These are phyloP conservation scores for Cephus pygmeus DNA, from an alignment of 2,888 invertebrate species.

Conservation along the genomic window DNA sequence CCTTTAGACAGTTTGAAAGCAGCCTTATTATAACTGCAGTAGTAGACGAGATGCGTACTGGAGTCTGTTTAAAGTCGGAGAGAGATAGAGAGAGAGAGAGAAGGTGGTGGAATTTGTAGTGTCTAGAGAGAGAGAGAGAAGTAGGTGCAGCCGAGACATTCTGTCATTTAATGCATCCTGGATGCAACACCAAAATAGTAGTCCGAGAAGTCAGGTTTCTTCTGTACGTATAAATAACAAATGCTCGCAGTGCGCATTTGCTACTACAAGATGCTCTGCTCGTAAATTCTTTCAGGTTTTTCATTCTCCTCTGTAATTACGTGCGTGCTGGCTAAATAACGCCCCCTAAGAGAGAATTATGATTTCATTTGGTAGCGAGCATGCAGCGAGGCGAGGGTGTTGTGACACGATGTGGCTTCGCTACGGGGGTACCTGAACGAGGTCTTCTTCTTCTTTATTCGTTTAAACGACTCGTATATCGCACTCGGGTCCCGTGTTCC, in stretches of 20 bases:
- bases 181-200: background rate
- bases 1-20: background rate
- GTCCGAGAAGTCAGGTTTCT: background rate
- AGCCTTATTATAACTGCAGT: background rate
- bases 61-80: background rate
- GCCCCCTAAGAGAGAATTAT: conserved; percentile 40
- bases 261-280: conserved; percentile 22
- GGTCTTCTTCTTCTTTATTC: conserved; percentile 7
- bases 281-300: conserved; percentile 36
- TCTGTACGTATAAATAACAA: conserved; percentile 18
- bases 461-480: conserved; percentile 16
- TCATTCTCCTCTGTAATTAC: conserved; percentile 36
- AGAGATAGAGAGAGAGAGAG: background rate
- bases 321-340: conserved; percentile 38
- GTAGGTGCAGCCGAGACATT: conserved; percentile 6
- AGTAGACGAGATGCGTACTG: background rate
- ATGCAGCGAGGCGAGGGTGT: conserved; percentile 21
- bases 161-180: background rate
- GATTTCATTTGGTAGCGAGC: conserved; percentile 34
- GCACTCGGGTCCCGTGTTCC: background rate
- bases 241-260: conserved; percentile 14
- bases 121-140: background rate
- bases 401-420: conserved; percentile 20
- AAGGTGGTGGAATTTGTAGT: background rate
- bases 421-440: conserved; percentile 5